Evolutionary conservation across 2,113 vertebrate species (phyloP).

Genomic region (Myrmophylax atrothorax): DNA sequence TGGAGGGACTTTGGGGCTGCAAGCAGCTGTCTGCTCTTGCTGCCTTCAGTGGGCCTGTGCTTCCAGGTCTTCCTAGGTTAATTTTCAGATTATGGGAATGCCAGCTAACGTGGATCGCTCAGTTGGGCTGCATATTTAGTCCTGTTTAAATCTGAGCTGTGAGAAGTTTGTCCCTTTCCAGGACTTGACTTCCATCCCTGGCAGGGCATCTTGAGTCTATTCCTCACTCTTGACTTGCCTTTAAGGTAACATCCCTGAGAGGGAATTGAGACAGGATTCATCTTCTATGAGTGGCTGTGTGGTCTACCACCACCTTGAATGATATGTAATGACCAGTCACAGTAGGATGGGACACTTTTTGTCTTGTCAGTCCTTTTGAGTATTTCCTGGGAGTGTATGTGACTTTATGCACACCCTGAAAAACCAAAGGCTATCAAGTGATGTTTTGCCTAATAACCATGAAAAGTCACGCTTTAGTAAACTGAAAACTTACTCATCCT

Average conservation of each 20-base stretch:
- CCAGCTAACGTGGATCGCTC: fast-evolving
- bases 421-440: background rate
- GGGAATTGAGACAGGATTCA: background rate
- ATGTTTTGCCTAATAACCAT: background rate
- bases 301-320: background rate
- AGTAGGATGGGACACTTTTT: background rate
- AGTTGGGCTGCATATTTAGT: fast-evolving
- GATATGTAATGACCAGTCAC: background rate
- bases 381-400: background rate
- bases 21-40: background rate
- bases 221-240: background rate
- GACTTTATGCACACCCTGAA: background rate
- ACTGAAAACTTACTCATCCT: background rate
- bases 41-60: background rate
- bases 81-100: background rate
- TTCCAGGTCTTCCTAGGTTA: background rate
- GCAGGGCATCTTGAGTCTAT: background rate
- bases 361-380: fast-evolving
- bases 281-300: background rate
- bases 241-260: background rate
- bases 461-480: background rate
- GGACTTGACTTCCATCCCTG: background rate
- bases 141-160: background rate
- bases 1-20: background rate
- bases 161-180: background rate